Conservation (phyloP, 2,888 invertebrate genomes). For the Mallateleia sp. region DNA sequence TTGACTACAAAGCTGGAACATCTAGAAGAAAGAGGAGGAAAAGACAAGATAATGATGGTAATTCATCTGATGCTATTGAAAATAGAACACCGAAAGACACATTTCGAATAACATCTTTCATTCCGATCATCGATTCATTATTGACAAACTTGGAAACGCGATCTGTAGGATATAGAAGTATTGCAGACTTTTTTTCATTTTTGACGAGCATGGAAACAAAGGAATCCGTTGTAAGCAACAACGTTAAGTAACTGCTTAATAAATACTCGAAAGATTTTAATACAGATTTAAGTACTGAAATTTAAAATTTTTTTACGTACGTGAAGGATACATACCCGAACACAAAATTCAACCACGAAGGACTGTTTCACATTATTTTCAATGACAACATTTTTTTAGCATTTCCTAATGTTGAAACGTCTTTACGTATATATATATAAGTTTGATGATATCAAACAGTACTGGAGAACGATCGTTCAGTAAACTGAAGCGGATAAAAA, state of each 20-base stretch:
- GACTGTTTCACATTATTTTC: not conserved
- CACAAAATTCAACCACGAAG: not conserved
- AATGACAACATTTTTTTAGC: not conserved
- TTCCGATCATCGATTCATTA: not conserved
- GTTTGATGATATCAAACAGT: slow-evolving; percentile 25
- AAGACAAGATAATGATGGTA: slow-evolving; percentile 27
- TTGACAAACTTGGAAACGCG: slow-evolving; percentile 22
- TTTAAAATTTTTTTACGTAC: too few species aligned
- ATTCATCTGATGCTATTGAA: slow-evolving; percentile 10
- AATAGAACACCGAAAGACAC: not conserved
- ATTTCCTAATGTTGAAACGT: not conserved
- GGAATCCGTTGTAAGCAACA: not conserved
- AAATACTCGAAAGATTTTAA: not conserved
- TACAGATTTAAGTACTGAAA: too few species aligned
- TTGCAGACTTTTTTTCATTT: not conserved
- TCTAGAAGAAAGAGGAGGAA: slow-evolving; percentile 5
- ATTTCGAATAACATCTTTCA: slow-evolving; percentile 18
- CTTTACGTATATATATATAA: not conserved
- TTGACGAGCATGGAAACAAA: not conserved
- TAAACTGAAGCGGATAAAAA: slow-evolving; percentile 30
- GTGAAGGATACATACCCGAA: too few species aligned
- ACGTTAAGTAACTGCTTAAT: not conserved
- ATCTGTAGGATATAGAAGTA: slow-evolving; percentile 22
- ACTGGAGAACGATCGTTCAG: slow-evolving; percentile 46
- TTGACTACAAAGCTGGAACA: slow-evolving; percentile 23